Conservation (phyloP, 2,888 invertebrate genomes). For the Nomada flava region DNA sequence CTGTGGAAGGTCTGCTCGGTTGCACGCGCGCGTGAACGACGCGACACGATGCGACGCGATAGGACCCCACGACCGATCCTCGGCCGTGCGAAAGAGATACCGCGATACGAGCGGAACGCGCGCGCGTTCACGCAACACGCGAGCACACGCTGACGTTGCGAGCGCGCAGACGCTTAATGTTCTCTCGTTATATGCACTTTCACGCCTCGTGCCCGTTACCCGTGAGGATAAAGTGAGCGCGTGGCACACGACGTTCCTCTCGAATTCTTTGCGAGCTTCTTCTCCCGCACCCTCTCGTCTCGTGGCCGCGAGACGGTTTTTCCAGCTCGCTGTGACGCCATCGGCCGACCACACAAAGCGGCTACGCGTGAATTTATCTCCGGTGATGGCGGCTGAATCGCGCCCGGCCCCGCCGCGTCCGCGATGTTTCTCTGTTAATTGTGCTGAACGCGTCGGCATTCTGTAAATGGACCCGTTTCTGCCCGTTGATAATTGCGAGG, state of each 20-base stretch:
- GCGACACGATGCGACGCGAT: conserved; percentile 17
- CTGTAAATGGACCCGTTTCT: conserved; percentile 53
- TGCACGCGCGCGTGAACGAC: conserved; percentile 48
- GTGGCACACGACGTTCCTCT: conserved; percentile 65
- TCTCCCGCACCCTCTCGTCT: conserved; percentile 58
- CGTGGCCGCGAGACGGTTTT: conserved; percentile 59
- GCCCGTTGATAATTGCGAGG: conserved; percentile 56
- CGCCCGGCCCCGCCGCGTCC: conserved; percentile 35
- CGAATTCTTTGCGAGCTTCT: conserved; percentile 70
- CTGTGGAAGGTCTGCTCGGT: conserved; percentile 47
- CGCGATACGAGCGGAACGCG: background rate
- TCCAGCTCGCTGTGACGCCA: conserved; percentile 53
- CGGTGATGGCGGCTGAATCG: conserved; percentile 53
- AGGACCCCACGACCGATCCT: background rate
- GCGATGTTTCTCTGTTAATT: conserved; percentile 52
- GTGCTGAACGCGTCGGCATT: conserved; percentile 45
- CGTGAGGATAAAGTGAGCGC: conserved; percentile 66
- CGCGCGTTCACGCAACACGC: conserved; percentile 48
- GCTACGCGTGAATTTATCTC: conserved; percentile 65
- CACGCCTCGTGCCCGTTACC: conserved; percentile 73
- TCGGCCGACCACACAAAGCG: conserved; percentile 50
- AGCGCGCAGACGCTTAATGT: conserved; percentile 70
- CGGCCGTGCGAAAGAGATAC: background rate
- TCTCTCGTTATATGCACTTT: conserved; percentile 77
- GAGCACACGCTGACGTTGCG: conserved; percentile 34